Conservation (phyloP, 92 coral and sea anemone genomes). For the Scolanthus callimorphus region DNA sequence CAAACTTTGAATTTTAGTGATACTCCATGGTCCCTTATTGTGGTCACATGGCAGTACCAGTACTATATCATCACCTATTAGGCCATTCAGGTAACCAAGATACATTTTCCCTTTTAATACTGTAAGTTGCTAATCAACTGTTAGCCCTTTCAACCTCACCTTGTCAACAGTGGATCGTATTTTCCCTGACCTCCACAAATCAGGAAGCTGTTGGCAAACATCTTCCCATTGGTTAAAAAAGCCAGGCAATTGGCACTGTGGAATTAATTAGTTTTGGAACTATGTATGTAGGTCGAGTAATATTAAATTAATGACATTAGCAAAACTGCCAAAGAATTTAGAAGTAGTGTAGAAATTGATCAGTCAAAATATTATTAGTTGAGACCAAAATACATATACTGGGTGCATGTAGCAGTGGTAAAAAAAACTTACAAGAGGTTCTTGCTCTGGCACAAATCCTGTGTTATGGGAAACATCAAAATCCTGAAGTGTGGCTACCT, state of each 20-base stretch:
- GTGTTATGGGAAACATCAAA: slow-evolving; percentile 58
- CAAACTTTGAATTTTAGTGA: too few species aligned
- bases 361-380: too few species aligned
- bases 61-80: too few species aligned
- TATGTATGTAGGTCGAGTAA: too few species aligned
- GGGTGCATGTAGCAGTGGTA: too few species aligned
- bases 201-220: slow-evolving; percentile 37
- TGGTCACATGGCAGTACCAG: too few species aligned
- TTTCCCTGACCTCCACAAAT: slow-evolving; percentile 33
- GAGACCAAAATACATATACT: background rate
- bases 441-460: slow-evolving; percentile 76
- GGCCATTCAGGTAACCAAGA: too few species aligned
- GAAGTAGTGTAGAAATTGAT: slow-evolving; percentile 50
- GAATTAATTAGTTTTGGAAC: too few species aligned
- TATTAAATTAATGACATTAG: too few species aligned
- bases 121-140: too few species aligned
- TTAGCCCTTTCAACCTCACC: slow-evolving; percentile 10
- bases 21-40: too few species aligned
- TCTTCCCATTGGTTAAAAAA: slow-evolving; percentile 68
- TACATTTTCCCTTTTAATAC: too few species aligned
- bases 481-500: slow-evolving; percentile 4
- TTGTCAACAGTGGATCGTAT: slow-evolving; percentile 12
- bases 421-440: slow-evolving; percentile 87
- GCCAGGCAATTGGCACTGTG: slow-evolving; percentile 45
- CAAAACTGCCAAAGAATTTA: slow-evolving; percentile 68